phyloP scores from a whole-genome alignment of 2,888 invertebrate genomes.

The Cerastoderma edule region DNA sequence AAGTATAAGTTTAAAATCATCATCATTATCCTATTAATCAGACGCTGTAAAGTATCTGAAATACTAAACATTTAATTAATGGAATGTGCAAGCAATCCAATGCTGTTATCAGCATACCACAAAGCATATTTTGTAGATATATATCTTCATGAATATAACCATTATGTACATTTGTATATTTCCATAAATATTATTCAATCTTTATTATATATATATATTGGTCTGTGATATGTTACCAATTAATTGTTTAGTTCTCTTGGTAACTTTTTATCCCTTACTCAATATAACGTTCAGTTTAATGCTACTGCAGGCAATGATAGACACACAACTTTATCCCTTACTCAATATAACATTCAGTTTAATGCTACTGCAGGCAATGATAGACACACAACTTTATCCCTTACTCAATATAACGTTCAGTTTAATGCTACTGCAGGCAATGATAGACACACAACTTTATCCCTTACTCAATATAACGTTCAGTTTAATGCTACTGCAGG shows the following conservation, averaged over 20 bases:
- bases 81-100: background rate
- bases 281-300: background rate
- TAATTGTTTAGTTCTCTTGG: too few relatives aligned
- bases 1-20: too few relatives aligned
- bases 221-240: background rate
- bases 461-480: too few relatives aligned
- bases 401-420: background rate
- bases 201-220: background rate
- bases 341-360: background rate
- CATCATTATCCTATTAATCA: too few relatives aligned
- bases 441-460: background rate
- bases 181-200: background rate
- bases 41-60: too few relatives aligned
- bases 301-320: background rate
- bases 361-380: background rate
- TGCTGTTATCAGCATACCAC: background rate
- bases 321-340: background rate
- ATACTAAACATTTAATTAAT: background rate
- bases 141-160: background rate
- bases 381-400: background rate
- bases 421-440: background rate
- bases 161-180: background rate
- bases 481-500: too few relatives aligned
- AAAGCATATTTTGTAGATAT: background rate
- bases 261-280: background rate